These are phyloP conservation scores for Pandemis cinnamomeana DNA, from an alignment of 2,888 invertebrate species.

Conservation along the genomic window DNA sequence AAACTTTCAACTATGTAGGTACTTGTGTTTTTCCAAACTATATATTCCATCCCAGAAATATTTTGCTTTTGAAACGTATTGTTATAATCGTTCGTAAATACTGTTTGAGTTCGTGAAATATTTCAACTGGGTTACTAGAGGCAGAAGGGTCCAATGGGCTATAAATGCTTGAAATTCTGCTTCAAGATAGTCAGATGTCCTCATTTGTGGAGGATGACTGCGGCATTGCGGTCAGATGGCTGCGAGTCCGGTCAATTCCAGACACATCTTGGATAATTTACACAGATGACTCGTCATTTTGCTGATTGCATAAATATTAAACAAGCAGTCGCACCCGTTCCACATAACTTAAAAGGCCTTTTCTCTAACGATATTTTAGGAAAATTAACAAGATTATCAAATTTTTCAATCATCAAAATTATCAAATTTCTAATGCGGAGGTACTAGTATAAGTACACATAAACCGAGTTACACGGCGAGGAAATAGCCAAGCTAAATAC, in stretches of 20 bases:
- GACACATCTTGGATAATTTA: conserved; percentile 33
- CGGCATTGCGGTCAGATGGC: conserved; percentile 35
- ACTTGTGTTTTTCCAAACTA: too few species aligned
- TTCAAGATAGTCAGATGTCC: conserved; percentile 39
- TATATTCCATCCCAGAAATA: too few species aligned
- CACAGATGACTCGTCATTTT: conserved; percentile 31
- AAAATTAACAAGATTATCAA: background rate
- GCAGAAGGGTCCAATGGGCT: conserved; percentile 16
- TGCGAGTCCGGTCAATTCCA: conserved; percentile 36
- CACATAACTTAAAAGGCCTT: background rate
- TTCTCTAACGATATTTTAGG: background rate
- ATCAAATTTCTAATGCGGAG: too few species aligned
- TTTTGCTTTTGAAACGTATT: too few species aligned
- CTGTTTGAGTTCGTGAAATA: background rate
- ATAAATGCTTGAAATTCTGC: conserved; percentile 28
- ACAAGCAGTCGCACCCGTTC: background rate
- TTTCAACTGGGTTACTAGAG: conserved; percentile 24
- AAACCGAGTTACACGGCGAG: too few species aligned
- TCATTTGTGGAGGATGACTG: conserved; percentile 33
- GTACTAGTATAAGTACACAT: too few species aligned
- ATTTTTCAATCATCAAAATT: too few species aligned
- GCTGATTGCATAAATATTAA: conserved; percentile 12
- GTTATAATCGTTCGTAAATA: background rate
- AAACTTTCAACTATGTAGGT: too few species aligned
- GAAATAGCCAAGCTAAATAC: conserved; percentile 16